These are phyloP conservation scores for Onthophagus taurus DNA, from an alignment of 1,140 invertebrate species.

Conservation along the genomic window DNA sequence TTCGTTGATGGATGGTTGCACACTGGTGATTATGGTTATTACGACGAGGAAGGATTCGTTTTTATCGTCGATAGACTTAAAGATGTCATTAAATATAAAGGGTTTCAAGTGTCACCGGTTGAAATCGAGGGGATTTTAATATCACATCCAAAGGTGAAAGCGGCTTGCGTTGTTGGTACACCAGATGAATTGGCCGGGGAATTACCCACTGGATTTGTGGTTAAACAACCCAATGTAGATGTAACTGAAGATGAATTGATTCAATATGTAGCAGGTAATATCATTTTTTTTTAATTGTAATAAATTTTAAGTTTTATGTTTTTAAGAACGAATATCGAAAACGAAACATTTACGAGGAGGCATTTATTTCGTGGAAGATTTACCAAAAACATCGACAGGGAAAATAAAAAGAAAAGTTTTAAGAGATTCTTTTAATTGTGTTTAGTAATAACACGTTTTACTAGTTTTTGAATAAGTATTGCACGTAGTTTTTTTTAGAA, in stretches of 20 bases:
- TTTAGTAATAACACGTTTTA: too few relatives aligned
- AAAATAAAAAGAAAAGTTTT: too few relatives aligned
- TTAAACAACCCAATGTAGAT: conserved; percentile 40
- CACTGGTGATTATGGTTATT: conserved; percentile 74
- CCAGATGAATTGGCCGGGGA: conserved; percentile 55
- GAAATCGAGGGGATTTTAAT: conserved; percentile 61
- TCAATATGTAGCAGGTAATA: conserved; percentile 38
- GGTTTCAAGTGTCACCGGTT: conserved; percentile 48
- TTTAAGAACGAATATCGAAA: too few relatives aligned
- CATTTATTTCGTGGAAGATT: too few relatives aligned
- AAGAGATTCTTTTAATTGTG: too few relatives aligned
- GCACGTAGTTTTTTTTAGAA: too few relatives aligned
- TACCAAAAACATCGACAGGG: too few relatives aligned
- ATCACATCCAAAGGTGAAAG: conserved; percentile 50
- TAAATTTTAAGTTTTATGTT: too few relatives aligned
- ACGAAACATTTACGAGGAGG: too few relatives aligned
- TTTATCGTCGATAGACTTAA: conserved; percentile 79
- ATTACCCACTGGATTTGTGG: conserved; percentile 58
- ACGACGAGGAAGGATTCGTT: conserved; percentile 60
- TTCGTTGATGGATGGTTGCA: conserved; percentile 69
- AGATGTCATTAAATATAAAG: conserved; percentile 82
- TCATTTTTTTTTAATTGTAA: too few relatives aligned
- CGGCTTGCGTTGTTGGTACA: conserved; percentile 64
- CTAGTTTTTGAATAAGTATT: too few relatives aligned
- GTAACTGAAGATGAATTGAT: conserved; percentile 42